Evolutionary conservation across 1,140 invertebrate species (phyloP).

Genomic region (Ridgeia piscesae): DNA sequence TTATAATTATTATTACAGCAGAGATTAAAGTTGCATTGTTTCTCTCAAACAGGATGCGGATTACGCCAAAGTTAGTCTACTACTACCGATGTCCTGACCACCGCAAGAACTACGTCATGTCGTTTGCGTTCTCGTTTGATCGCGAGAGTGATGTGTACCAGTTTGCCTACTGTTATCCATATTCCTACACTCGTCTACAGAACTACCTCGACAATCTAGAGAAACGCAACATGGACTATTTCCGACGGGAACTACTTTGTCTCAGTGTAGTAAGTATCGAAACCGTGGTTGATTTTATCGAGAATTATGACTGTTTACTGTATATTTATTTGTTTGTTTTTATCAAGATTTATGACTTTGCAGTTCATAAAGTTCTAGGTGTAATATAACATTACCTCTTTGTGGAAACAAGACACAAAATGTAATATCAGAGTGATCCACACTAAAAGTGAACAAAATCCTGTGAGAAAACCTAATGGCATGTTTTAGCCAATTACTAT

Average conservation of each 20-base stretch:
- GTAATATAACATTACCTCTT: neutral
- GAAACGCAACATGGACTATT: slow-evolving; percentile 64
- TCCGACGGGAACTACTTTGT: slow-evolving; percentile 72
- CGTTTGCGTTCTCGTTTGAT: slow-evolving; percentile 92
- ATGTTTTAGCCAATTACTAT: too few relatives aligned
- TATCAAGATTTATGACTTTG: neutral
- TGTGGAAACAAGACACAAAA: neutral
- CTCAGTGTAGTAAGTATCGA: slow-evolving; percentile 66
- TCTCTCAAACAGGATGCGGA: slow-evolving; percentile 68
- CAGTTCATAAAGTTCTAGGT: neutral
- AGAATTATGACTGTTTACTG: neutral
- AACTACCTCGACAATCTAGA: slow-evolving; percentile 80
- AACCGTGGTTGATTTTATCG: neutral
- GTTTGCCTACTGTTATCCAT: slow-evolving; percentile 89
- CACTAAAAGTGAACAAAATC: too few relatives aligned
- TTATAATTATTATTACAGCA: neutral
- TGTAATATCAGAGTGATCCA: neutral
- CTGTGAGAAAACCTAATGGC: neutral
- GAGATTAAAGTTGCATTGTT: neutral
- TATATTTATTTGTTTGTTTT: neutral
- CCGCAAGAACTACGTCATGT: slow-evolving; percentile 88
- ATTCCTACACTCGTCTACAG: slow-evolving; percentile 87
- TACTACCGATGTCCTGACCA: slow-evolving; percentile 91
- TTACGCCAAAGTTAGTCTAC: slow-evolving; percentile 84
- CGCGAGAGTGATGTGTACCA: slow-evolving; percentile 89